Evolutionary conservation across 2,113 vertebrate genomes (phyloP), one percentile per base, ranked within the genome.

Genomic region (Chaetodon trifascialis): DNA sequence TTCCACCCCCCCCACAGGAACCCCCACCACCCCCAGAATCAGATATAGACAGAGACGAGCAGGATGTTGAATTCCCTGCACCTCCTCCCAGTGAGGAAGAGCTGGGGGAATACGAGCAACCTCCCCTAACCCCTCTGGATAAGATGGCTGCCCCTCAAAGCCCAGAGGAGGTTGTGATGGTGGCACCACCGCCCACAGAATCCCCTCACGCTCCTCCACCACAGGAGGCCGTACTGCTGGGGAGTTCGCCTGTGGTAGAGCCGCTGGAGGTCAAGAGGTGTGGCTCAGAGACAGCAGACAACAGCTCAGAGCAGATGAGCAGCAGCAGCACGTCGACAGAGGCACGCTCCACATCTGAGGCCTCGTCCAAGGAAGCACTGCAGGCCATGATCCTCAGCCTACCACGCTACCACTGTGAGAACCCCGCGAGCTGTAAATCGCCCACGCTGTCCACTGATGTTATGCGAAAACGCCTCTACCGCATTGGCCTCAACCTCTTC

Each of bases 371-470:
- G 88, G 98, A 99, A 85, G 96, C 98, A 0, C 94, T 99, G 80
- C 98, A 99, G 94, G 97, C 98, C 82, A 98, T 99, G 98, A 98
- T 99, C 91, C 96, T 99, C 92, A 99, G 97, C 90, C 95, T 99
- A 89, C 98, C 98, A 0, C 96, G 98, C 71, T 98, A 98, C 95
- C 98, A 99, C 91, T 99, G 98, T 77, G 98, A 99, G 93, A 99
- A 99, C 89, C 98, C 98, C 0, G 96, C 97, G 16, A 97, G 97
- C 95, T 99, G 98, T 94, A 98, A 96, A 88, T 99, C 98, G 0
- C 98, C 98, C 63, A 99, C 98, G 0, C 96, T 99, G 64, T 99
- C 98, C 87, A 99, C 98, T 0, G 98, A 99, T 68, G 97, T 98
- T 70, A 97, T 99, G 95, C 95, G 98, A 59, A 99, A 99, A 79